Conservation (phyloP, 2,113 vertebrate genomes). For the Sialia sialis region DNA sequence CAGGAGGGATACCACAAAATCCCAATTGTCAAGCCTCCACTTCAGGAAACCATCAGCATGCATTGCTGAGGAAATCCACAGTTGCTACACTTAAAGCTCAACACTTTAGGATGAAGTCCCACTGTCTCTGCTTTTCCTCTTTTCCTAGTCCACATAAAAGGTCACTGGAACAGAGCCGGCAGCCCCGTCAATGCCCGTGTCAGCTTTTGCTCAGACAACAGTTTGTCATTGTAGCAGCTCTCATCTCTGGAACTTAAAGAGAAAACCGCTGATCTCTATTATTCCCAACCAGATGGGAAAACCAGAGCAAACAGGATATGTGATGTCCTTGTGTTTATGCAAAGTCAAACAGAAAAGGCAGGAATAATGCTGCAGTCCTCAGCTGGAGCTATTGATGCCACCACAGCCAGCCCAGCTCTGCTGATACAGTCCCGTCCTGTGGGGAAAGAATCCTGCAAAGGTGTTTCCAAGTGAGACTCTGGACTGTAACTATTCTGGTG, state of each 20-base stretch:
- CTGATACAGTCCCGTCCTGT: not conserved
- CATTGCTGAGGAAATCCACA: not conserved
- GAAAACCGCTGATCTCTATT: constrained; percentile 50
- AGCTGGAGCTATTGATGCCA: not conserved
- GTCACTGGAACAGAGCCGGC: not conserved
- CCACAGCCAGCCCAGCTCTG: not conserved
- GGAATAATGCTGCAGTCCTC: not conserved
- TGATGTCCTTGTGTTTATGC: constrained; percentile 20
- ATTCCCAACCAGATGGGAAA: constrained; percentile 58
- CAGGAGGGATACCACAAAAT: not conserved
- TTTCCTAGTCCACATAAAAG: not conserved
- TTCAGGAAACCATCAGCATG: not conserved
- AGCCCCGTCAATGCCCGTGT: not conserved
- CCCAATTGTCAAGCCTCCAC: not conserved
- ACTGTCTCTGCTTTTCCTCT: not conserved
- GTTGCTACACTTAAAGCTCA: not conserved
- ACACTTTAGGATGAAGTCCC: not conserved
- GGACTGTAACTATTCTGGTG: not conserved
- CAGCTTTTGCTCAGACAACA: constrained; percentile 49
- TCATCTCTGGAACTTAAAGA: constrained; percentile 46
- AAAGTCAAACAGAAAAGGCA: constrained; percentile 48
- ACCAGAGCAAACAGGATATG: constrained; percentile 44
- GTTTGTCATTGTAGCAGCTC: constrained; percentile 36
- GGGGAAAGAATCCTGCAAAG: not conserved
- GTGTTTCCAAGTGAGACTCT: not conserved